Conservation (phyloP, 2,888 invertebrate species). For the Eudemis profundana region DNA sequence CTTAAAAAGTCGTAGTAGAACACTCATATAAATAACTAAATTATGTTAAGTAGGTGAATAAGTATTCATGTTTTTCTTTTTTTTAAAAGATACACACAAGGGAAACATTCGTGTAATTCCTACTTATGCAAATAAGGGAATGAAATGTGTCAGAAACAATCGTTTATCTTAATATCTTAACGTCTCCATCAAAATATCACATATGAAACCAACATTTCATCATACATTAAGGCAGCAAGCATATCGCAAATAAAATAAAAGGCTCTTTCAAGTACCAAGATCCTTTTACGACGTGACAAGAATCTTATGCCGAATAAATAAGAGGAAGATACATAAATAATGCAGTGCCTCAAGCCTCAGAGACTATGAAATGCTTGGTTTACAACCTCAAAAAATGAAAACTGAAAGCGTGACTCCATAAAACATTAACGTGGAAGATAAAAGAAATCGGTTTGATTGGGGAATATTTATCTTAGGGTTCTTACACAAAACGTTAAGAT, state of each 20-base stretch:
- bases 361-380: constrained; percentile 6
- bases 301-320: constrained; percentile 21
- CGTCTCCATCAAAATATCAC: background rate
- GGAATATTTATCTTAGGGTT: too few species aligned
- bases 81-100: too few species aligned
- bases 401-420: constrained; percentile 4
- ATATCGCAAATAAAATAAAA: constrained; percentile 29
- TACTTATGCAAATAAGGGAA: too few species aligned
- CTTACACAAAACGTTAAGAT: too few species aligned
- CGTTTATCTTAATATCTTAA: background rate
- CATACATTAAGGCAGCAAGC: background rate
- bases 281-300: constrained; percentile 28
- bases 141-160: background rate
- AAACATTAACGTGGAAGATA: background rate
- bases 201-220: background rate
- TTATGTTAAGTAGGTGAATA: too few species aligned
- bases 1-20: too few species aligned
- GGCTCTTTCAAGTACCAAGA: constrained; percentile 4
- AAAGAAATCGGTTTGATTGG: background rate
- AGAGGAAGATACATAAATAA: constrained; percentile 32
- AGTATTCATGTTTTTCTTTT: too few species aligned
- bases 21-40: too few species aligned
- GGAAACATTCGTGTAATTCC: too few species aligned
- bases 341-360: constrained; percentile 15
- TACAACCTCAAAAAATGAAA: constrained; percentile 20